A percentile compares a stretch with the other conserved stretches of the same genome.
Evolutionary conservation across 2,888 invertebrate genomes (phyloP).

Genomic region (Mimas tiliae): DNA sequence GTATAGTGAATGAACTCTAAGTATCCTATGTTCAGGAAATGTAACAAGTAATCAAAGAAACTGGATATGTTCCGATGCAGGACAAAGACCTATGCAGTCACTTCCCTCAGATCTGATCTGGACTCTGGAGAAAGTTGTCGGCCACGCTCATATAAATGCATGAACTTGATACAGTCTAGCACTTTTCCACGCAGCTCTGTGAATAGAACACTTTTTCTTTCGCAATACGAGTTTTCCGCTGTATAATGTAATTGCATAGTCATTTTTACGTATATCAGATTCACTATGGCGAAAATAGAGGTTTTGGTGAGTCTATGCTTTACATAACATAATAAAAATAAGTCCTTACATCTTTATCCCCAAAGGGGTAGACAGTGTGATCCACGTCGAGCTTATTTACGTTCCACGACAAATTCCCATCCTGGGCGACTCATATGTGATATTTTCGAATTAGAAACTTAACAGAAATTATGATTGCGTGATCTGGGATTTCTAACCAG

Average conservation of each 20-base stretch:
- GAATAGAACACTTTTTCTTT: constrained; percentile 74
- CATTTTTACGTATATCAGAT: constrained; percentile 32
- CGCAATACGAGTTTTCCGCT: constrained; percentile 55
- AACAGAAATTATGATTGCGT: no score
- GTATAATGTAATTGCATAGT: constrained; percentile 65
- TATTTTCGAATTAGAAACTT: no score
- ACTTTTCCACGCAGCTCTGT: constrained; percentile 71
- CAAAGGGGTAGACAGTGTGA: no score
- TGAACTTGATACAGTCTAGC: constrained; percentile 77
- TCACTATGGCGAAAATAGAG: constrained; percentile 65
- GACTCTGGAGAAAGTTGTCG: constrained; percentile 76
- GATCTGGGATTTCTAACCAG: no score
- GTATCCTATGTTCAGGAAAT: constrained; percentile 47
- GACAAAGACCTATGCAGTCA: constrained; percentile 82
- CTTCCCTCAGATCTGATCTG: constrained; percentile 71
- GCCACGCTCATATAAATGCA: constrained; percentile 75
- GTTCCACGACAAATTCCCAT: no score
- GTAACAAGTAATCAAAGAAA: constrained; percentile 50
- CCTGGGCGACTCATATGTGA: no score
- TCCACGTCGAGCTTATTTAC: neutral
- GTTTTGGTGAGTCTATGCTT: constrained; percentile 65
- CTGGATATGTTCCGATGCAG: constrained; percentile 73
- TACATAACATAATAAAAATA: no score
- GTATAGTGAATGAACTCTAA: constrained; percentile 36
- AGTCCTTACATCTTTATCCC: no score